Evolutionary conservation across 1,140 invertebrate species (phyloP), one percentile per base, ranked within the genome.

Genomic region (Drosophila arizonae): DNA sequence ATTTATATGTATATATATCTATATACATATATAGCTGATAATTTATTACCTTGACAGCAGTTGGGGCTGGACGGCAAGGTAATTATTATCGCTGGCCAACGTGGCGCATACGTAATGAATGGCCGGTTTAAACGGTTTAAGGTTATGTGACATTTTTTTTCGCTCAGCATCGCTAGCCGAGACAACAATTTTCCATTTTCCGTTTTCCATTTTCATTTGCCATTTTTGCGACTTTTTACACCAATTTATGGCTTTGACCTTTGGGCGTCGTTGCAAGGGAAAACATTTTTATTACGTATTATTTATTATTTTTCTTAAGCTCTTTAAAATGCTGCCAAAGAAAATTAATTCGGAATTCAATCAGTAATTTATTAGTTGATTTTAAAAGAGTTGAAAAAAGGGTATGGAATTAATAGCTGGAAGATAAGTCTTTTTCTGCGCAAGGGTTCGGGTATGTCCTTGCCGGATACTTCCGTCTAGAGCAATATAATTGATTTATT

Each of bases 51-150:
- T 46, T 65, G 67, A 68, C 61, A 67, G 17, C 58, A 39, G 58
- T 56, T 64, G 68, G 61, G 21, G n/a, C 15, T 64, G 24, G 24
- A 65, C 33, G 70, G 43, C 28, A 63, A 63, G 77, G 74, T 85
- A 86, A 85, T 86, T 86, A 86, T 81, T 86, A 78, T 81, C 67
- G 64, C 63, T 79, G 81, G 71, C 58, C 70, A 75, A 48, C 70
- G 51, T 48, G 57, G 55, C 73, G 77, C 66, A 80, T 85, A 77
- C 70, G 81, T 85, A 75, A 85, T 67, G 68, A 86, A 86, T 86
- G 74, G 36, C 43, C 41, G 54, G 67, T 55, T 70, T 76, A 67
- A 73, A 79, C 57, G 76, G 71, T 79, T 79, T 79, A 79, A 82
- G 78, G 79, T 71, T 70, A 74, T 70, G 66, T 60, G 51, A 80